phyloP scores from a whole-genome alignment of 2,888 invertebrate genomes.

The Idaea straminata region DNA sequence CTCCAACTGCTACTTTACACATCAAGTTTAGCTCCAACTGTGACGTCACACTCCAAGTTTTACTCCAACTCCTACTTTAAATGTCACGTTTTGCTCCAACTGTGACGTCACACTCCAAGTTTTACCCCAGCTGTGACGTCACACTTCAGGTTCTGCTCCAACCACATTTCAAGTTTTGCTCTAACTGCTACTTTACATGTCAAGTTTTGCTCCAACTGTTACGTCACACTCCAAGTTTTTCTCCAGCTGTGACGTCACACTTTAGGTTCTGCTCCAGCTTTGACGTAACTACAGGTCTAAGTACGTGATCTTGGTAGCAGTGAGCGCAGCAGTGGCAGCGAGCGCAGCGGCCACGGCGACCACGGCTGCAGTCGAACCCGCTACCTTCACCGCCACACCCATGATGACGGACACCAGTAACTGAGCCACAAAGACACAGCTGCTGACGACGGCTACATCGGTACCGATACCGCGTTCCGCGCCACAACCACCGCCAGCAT shows the following conservation, averaged over 20 bases:
- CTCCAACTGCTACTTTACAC: not conserved
- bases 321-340: constrained; percentile 90
- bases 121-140: not conserved
- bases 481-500: constrained; percentile 67
- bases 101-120: not conserved
- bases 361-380: constrained; percentile 93
- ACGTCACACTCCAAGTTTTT: not conserved
- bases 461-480: constrained; percentile 95
- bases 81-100: not conserved
- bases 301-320: constrained; percentile 94
- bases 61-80: too few species aligned
- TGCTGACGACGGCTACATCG: constrained; percentile 95
- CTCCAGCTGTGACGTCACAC: not conserved
- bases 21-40: not conserved
- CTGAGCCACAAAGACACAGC: constrained; percentile 97
- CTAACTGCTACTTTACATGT: not conserved
- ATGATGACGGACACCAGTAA: constrained; percentile 92
- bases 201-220: not conserved
- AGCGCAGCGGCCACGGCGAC: constrained; percentile 91
- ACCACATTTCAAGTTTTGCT: too few species aligned
- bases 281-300: constrained; percentile 84
- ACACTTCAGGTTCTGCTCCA: not conserved
- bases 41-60: not conserved
- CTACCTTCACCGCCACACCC: constrained; percentile 89
- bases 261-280: not conserved